Conservation (phyloP, 2,113 vertebrate species). For the Hassar affinis region DNA sequence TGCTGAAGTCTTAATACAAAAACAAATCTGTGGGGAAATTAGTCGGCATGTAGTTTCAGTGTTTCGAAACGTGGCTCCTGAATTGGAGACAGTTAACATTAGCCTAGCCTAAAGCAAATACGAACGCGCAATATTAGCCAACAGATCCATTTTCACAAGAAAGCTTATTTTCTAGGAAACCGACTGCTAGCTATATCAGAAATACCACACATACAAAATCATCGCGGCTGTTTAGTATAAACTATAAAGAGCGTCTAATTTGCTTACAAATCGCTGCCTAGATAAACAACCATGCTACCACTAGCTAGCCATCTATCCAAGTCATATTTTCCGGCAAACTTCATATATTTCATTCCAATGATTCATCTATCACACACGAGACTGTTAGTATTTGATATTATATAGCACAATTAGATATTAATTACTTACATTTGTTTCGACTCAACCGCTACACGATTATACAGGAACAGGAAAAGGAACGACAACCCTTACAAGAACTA, state of each 20-base stretch:
- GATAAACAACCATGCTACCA: neutral
- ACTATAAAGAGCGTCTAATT: neutral
- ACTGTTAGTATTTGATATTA: neutral
- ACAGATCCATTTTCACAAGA: neutral
- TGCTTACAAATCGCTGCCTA: neutral
- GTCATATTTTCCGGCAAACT: slow-evolving; percentile 1
- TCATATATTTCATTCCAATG: neutral
- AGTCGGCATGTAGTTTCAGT: neutral
- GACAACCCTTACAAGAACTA: neutral
- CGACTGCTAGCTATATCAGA: neutral
- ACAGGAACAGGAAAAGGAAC: neutral
- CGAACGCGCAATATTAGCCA: neutral
- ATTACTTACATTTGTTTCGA: slow-evolving; percentile 19
- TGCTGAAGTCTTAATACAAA: neutral
- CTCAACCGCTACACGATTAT: neutral
- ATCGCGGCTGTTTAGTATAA: neutral
- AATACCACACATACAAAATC: neutral
- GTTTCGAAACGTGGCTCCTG: neutral
- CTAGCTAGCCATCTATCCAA: neutral
- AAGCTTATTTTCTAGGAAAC: too few species aligned
- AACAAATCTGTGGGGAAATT: neutral
- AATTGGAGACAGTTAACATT: neutral
- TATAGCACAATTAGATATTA: neutral
- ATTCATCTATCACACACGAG: neutral
- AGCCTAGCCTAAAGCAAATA: neutral